phyloP scores from a whole-genome alignment of 2,797 vertebrate species.

The Carcharodon carcharias region DNA sequence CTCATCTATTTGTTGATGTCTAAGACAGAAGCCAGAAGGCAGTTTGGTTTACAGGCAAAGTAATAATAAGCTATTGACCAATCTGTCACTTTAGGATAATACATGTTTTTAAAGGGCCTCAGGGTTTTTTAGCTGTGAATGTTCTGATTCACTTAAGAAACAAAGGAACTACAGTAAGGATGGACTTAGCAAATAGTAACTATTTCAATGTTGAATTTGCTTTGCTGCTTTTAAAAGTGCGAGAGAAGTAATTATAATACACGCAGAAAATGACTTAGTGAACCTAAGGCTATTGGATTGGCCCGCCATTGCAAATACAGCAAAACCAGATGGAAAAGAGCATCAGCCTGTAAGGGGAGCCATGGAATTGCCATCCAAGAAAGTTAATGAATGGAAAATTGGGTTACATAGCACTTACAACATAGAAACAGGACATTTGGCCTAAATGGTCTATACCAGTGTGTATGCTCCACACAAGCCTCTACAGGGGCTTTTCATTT shows the following conservation, averaged over 20 bases:
- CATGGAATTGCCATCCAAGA: background rate
- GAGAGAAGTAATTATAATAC: background rate
- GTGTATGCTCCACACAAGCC: background rate
- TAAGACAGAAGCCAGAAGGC: slow-evolving; percentile 6
- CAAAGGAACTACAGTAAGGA: background rate
- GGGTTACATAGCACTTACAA: background rate
- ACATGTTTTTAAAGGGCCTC: background rate
- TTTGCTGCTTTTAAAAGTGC: background rate
- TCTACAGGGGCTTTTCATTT: background rate
- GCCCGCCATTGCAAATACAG: too few relatives aligned
- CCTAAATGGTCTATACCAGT: background rate
- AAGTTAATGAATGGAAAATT: background rate
- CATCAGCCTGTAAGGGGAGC: background rate
- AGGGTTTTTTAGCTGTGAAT: background rate
- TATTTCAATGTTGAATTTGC: background rate
- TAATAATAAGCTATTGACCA: slow-evolving; percentile 9
- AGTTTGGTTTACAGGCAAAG: background rate
- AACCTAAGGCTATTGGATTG: background rate
- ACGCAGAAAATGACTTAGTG: background rate
- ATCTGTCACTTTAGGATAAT: background rate
- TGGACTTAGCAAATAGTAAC: background rate
- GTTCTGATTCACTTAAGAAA: background rate
- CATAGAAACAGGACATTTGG: background rate
- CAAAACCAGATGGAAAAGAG: background rate
- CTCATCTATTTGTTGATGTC: slow-evolving; percentile 14